These are phyloP conservation scores for Muschampia plurimacula DNA, from an alignment of 2,888 invertebrate species.

Conservation along the genomic window DNA sequence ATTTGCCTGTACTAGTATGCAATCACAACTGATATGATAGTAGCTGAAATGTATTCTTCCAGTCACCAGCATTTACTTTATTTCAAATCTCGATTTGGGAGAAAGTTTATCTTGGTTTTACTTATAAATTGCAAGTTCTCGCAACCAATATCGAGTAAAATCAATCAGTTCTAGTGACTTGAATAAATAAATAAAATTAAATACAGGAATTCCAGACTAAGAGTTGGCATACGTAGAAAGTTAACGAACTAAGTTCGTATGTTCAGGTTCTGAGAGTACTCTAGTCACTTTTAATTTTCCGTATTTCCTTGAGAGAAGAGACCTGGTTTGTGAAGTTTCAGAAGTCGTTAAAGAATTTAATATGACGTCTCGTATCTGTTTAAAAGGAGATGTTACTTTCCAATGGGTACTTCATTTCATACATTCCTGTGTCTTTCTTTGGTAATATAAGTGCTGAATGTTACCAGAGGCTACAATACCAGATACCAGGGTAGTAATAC, in stretches of 20 bases:
- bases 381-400: neutral
- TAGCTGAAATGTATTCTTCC: no score
- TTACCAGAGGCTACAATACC: no score
- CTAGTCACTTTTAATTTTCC: conserved; percentile 23
- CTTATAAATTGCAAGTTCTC: neutral
- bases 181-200: conserved; percentile 23
- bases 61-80: no score
- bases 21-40: no score
- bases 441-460: no score
- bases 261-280: conserved; percentile 2
- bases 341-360: conserved; percentile 14
- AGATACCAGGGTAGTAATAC: no score
- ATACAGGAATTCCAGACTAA: conserved; percentile 15
- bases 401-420: neutral
- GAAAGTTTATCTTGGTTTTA: neutral
- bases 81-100: no score
- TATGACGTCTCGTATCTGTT: neutral
- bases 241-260: conserved; percentile 18
- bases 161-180: neutral
- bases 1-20: no score
- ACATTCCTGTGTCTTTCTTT: no score
- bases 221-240: conserved; percentile 15
- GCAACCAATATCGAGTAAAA: neutral
- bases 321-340: neutral
- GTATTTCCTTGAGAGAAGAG: conserved; percentile 18